Evolutionary conservation across 1,140 invertebrate species (phyloP), one percentile per base, ranked within the genome.

Genomic region (Drosophila ambigua): DNA sequence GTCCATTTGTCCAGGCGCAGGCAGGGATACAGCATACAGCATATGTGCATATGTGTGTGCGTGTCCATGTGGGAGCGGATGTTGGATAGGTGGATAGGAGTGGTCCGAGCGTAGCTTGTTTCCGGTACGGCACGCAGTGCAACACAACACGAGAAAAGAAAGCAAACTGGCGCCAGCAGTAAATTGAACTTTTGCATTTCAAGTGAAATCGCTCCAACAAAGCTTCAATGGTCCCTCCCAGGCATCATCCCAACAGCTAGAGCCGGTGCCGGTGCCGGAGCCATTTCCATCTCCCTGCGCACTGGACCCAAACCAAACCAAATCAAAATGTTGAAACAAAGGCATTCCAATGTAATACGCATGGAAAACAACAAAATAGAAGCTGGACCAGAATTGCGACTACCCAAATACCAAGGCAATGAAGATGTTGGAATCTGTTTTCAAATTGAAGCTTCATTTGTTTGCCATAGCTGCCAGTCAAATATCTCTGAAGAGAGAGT

Each of bases 111-210:
- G 74, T 66, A 76, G 63, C 72, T 72, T 76, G 79, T 87, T 87
- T 87, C 82, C 82, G 79, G 73, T 45, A 24, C 43, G 55, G 59
- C 61, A 63, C 46, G 54, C 63, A 54, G 57, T 59, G 60, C 60
- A 73, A 82, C 74, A 81, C 78, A 81, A 82, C 74, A 78, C 64
- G 68, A 71, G 60, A 52, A 85, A 87, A 69, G 74, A 85, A 88
- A 85, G 78, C 71, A 88, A 66, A 64, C 66, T 65, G 66, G 78
- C 66, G 83, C 79, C 83, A 69, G 75, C 63, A 79, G 83, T 79
- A 80, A 87, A 83, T 83, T 83, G 80, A 83, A 87, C 78, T 82
- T 81, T 88, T 87, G 83, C 82, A 79, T 87, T 87, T 82, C 52
- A 64, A 79, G 72, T 55, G 75, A 88, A 82, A 82, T 39, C 53